Evolutionary conservation across 2,888 invertebrate species (phyloP).

Genomic region (Oligia fasciuncula): DNA sequence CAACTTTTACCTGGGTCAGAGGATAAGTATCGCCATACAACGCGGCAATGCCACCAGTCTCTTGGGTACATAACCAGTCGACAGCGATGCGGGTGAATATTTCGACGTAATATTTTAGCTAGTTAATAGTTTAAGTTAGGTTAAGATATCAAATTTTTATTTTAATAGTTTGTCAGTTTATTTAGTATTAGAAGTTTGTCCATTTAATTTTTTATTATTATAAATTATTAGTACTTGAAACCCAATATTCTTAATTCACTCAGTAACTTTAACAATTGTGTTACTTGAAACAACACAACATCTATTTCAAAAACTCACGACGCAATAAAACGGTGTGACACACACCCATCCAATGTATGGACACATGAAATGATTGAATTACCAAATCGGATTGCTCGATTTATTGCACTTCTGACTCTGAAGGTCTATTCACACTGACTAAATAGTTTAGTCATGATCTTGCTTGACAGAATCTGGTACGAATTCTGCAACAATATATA

Average conservation of each 20-base stretch:
- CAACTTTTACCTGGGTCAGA: neutral
- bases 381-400: slow-evolving; percentile 63
- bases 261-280: neutral
- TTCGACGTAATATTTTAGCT: neutral
- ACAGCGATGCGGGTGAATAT: neutral
- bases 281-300: neutral
- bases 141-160: neutral
- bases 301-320: neutral
- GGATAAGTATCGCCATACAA: neutral
- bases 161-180: neutral
- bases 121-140: neutral
- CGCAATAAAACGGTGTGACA: slow-evolving; percentile 46
- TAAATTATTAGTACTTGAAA: neutral
- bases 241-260: neutral
- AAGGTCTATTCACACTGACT: slow-evolving; percentile 30
- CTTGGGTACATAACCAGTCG: neutral
- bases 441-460: slow-evolving; percentile 5
- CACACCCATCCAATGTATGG: slow-evolving; percentile 41
- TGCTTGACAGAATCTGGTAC: neutral
- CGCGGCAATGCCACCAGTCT: neutral
- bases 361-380: slow-evolving; percentile 63
- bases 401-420: slow-evolving; percentile 57
- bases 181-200: neutral
- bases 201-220: neutral
- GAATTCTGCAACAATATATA: too few relatives aligned